Evolutionary conservation across 2,888 invertebrate species (phyloP).

Genomic region (Sussaba pulchella): DNA sequence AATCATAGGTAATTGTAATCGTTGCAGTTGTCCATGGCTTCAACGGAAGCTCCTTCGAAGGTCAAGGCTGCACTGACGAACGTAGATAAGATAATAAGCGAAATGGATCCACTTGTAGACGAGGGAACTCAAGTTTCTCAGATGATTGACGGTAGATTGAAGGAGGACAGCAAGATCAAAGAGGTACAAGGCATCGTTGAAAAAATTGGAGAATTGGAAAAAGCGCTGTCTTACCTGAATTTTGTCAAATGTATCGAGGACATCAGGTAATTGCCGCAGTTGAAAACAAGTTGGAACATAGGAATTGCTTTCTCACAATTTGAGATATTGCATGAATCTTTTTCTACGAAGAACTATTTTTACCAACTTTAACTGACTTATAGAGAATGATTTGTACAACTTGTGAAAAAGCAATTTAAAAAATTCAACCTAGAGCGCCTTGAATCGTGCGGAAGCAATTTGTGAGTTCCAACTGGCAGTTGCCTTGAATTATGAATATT

Average conservation of each 20-base stretch:
- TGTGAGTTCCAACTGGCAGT: too few species aligned
- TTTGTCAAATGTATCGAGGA: constrained; percentile 90
- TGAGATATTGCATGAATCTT: too few species aligned
- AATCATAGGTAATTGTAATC: constrained; percentile 29
- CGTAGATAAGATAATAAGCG: constrained; percentile 85
- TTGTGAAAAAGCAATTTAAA: too few species aligned
- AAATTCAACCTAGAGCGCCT: too few species aligned
- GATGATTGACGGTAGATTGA: constrained; percentile 82
- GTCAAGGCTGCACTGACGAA: constrained; percentile 88
- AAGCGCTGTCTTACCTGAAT: constrained; percentile 88
- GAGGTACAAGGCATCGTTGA: constrained; percentile 86
- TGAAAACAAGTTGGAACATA: too few species aligned
- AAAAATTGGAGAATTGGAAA: constrained; percentile 86
- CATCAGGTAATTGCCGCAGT: constrained; percentile 86
- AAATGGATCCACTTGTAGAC: constrained; percentile 85
- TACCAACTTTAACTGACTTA: too few species aligned
- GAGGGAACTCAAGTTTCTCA: constrained; percentile 76
- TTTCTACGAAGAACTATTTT: too few species aligned
- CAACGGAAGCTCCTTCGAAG: constrained; percentile 88
- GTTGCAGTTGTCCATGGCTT: constrained; percentile 87
- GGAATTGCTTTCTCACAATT: too few species aligned
- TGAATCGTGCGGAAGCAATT: too few species aligned
- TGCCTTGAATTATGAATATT: too few species aligned
- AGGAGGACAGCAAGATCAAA: constrained; percentile 83
- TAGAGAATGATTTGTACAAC: too few species aligned